A percentile compares a stretch with the other conserved stretches of the same genome.
Evolutionary conservation across 2,797 vertebrate species (phyloP).

Genomic region (Spheniscus humboldti): DNA sequence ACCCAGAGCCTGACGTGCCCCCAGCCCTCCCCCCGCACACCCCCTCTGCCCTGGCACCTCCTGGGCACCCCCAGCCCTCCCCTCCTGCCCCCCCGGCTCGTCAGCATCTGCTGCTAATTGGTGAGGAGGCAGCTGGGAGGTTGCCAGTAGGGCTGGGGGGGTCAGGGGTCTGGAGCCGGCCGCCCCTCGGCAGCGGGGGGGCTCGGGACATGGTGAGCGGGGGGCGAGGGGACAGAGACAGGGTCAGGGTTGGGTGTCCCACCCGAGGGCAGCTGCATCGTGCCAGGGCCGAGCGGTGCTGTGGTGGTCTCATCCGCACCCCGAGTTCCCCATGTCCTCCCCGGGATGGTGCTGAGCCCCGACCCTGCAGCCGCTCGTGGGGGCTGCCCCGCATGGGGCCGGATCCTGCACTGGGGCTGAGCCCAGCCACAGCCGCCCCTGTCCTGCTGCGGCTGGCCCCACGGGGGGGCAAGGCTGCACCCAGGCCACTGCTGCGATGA

Average conservation of each 20-base stretch:
- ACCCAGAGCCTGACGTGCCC: too few species aligned
- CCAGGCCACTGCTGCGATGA: not conserved
- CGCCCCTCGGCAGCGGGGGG: not conserved
- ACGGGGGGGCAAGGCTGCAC: too few species aligned
- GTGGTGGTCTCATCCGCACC: not conserved
- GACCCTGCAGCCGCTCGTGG: not conserved
- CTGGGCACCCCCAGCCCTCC: not conserved
- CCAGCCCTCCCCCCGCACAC: not conserved
- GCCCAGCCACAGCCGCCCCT: not conserved
- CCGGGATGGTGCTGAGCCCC: not conserved
- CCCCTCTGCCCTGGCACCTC: not conserved
- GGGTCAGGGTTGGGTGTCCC: not conserved
- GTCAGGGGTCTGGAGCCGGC: not conserved
- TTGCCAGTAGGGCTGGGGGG: not conserved
- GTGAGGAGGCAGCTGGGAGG: not conserved
- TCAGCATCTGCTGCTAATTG: not conserved
- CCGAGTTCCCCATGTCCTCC: not conserved
- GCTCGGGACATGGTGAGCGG: too few species aligned
- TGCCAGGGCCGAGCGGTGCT: accelerated
- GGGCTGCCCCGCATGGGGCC: too few species aligned
- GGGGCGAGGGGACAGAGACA: not conserved
- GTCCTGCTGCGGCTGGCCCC: not conserved
- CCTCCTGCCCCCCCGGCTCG: not conserved
- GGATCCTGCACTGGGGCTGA: not conserved
- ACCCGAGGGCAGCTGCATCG: not conserved